Evolutionary conservation across 1,140 invertebrate species (phyloP), one percentile per base, ranked within the genome.

Genomic region (Drosophila arawakana): DNA sequence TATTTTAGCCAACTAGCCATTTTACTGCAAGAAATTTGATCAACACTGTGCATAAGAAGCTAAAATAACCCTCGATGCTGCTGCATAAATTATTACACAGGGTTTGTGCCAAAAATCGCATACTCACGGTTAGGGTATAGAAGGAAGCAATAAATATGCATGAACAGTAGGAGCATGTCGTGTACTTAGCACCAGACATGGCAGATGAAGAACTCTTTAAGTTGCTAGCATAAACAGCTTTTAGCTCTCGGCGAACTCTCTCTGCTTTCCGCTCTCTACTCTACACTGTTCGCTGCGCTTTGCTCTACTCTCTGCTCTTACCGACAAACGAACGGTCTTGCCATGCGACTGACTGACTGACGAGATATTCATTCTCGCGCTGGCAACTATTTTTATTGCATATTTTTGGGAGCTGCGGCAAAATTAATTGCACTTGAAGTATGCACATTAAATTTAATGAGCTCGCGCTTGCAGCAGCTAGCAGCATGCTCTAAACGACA

Each of bases 351-450:
- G 39, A 34, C 39, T 13, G 30, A 34, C 65, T 39, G 54, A 30
- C 69, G 15, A 21, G 15, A 37, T 54, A 68, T 79, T 63, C 72
- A 68, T 80, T 76, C 66, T 65, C 66, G 54, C 66, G 62, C 66
- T 69, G 73, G 58, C 59, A 82, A 83, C 80, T 83, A 88, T 86
- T 88, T 86, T 80, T 74, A 83, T 83, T 83, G 80, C 83, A 86
- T 86, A 88, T 86, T 86, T 86, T 82, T 72, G 50, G 80, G 66
- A 76, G 60, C 60, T 88, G 69, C 35, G 61, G 70, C 70, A 65
- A 75, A 88, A 83, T 83, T 88, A 88, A 86, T 86, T 89, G 84
- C 84, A 77, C 83, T 88, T 80, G 73, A 86, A 78, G 83, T 86
- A 82, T 86, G 83, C 74, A 71, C 83, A 83, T 86, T 86, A 80